Percentiles rank a stretch among this genome's conserved stretches.
These are phyloP conservation scores for Acleris holmiana DNA, from an alignment of 2,888 invertebrate genomes.

Conservation along the genomic window DNA sequence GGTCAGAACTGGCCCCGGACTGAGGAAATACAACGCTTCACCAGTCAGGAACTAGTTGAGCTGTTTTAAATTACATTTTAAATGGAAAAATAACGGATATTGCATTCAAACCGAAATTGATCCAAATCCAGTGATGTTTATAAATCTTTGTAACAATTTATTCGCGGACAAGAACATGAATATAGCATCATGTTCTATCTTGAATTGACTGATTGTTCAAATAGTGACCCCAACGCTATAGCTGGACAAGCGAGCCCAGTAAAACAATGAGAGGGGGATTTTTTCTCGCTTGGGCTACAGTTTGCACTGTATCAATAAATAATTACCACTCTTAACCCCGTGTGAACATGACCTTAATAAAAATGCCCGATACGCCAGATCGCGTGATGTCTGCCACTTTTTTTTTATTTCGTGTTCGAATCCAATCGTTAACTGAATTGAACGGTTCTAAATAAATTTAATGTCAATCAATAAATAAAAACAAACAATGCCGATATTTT, in stretches of 20 bases:
- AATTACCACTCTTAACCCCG: slow-evolving; percentile 61
- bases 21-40: slow-evolving; percentile 14
- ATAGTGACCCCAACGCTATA: slow-evolving; percentile 2
- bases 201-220: slow-evolving; percentile 9
- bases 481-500: slow-evolving; percentile 48
- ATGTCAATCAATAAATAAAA: slow-evolving; percentile 46
- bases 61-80: not conserved
- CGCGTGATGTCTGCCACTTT: slow-evolving; percentile 32
- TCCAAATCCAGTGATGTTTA: not conserved
- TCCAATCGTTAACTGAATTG: slow-evolving; percentile 26
- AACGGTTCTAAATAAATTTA: slow-evolving; percentile 38
- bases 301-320: slow-evolving; percentile 74
- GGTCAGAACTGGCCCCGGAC: slow-evolving; percentile 47
- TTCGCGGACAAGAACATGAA: too few relatives aligned
- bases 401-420: slow-evolving; percentile 19
- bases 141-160: too few relatives aligned
- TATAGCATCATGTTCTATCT: not conserved
- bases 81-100: not conserved
- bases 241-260: slow-evolving; percentile 45
- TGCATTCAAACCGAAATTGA: not conserved
- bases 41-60: slow-evolving; percentile 2
- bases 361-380: slow-evolving; percentile 31
- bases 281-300: slow-evolving; percentile 53
- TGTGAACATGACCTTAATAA: slow-evolving; percentile 69
- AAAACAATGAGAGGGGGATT: slow-evolving; percentile 60